These are phyloP conservation scores for Ptilorrhoa leucosticta DNA, from an alignment of 2,113 vertebrate species.

Conservation along the genomic window DNA sequence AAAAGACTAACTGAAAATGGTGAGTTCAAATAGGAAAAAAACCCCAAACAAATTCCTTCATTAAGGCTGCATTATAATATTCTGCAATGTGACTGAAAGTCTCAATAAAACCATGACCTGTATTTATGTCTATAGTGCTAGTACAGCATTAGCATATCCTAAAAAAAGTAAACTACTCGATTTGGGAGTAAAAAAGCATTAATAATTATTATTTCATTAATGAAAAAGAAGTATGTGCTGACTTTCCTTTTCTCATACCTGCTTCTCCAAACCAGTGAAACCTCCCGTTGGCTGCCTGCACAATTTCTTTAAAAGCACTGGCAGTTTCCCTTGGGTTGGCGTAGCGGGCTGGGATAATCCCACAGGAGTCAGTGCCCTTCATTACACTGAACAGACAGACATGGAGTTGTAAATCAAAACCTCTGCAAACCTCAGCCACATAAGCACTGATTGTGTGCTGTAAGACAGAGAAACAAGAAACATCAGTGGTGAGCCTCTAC, in stretches of 20 bases:
- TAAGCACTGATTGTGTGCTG: constrained; percentile 70
- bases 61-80: not conserved
- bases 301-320: constrained; percentile 49
- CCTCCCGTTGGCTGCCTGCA: constrained; percentile 58
- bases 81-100: not conserved
- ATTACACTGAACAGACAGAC: constrained; percentile 72
- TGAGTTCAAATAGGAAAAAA: not conserved
- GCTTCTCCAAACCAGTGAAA: constrained; percentile 84
- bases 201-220: not conserved
- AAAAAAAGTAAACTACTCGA: not conserved
- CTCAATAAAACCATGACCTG: not conserved
- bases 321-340: constrained; percentile 53
- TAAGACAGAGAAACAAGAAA: not conserved
- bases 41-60: not conserved
- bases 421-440: constrained; percentile 65
- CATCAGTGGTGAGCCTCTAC: not conserved
- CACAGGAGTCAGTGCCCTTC: not conserved
- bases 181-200: not conserved
- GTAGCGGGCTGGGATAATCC: constrained; percentile 30
- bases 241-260: constrained; percentile 54
- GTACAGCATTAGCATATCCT: not conserved
- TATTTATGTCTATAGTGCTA: not conserved
- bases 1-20: not conserved
- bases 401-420: constrained; percentile 71
- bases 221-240: not conserved